A percentile compares a stretch with the other conserved stretches of the same genome.
Evolutionary conservation across 2,888 invertebrate species (phyloP).

Genomic region (Phengaris alcon): DNA sequence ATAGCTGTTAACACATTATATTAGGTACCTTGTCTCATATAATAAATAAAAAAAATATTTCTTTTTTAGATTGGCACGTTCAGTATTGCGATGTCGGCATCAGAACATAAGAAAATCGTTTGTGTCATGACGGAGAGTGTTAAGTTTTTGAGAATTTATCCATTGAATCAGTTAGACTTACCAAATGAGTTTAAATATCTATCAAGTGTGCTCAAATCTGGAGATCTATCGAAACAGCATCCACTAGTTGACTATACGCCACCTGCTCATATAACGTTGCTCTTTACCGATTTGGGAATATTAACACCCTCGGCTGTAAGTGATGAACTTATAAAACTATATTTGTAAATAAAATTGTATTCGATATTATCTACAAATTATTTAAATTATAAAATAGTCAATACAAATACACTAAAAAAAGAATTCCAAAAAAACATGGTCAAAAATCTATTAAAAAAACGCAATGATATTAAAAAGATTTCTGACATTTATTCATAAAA

Average conservation of each 20-base stretch:
- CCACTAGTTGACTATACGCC: constrained; percentile 98
- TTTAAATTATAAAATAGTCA: background rate
- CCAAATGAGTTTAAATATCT: constrained; percentile 90
- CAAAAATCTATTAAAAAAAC: constrained; percentile 37
- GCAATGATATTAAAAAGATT: constrained; percentile 45
- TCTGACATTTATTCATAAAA: constrained; percentile 68
- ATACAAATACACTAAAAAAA: background rate
- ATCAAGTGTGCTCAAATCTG: constrained; percentile 71
- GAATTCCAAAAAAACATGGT: constrained; percentile 29
- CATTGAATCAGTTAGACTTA: constrained; percentile 94
- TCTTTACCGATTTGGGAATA: constrained; percentile 97
- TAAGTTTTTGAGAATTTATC: constrained; percentile 96
- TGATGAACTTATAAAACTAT: constrained; percentile 97
- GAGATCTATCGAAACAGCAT: constrained; percentile 82
- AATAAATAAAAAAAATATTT: background rate
- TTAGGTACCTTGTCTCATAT: too few species aligned
- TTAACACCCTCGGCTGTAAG: constrained; percentile 98
- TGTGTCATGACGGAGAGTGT: constrained; percentile 98
- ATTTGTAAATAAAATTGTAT: constrained; percentile 81
- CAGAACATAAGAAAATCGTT: constrained; percentile 95
- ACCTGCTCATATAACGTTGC: constrained; percentile 92
- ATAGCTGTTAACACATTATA: too few species aligned
- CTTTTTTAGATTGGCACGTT: constrained; percentile 88
- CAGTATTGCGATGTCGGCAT: constrained; percentile 90
- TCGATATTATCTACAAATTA: constrained; percentile 1